A percentile compares a stretch with the other conserved stretches of the same genome.
These are phyloP conservation scores for Sphaerophoria rueppellii DNA, from an alignment of 2,888 invertebrate genomes.

Conservation along the genomic window DNA sequence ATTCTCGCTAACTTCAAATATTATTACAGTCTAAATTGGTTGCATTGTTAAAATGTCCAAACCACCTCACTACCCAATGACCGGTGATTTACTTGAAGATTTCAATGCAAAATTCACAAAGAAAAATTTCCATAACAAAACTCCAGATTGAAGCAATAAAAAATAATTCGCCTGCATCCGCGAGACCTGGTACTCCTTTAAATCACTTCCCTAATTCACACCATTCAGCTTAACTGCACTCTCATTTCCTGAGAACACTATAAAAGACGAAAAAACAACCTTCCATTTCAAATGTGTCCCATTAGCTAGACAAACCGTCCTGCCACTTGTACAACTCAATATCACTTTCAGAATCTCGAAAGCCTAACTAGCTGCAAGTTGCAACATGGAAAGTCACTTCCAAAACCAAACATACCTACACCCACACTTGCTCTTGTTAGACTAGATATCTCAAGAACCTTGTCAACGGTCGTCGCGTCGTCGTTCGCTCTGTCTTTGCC, in stretches of 20 bases:
- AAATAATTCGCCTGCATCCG: conserved; percentile 9
- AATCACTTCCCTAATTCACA: conserved; percentile 52
- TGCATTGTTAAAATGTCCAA: not conserved
- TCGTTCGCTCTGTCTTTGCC: conserved; percentile 9
- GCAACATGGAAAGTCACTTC: not conserved
- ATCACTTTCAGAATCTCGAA: conserved; percentile 66
- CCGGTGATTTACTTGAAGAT: conserved; percentile 15
- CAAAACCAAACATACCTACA: not conserved
- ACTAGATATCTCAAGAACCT: conserved; percentile 27
- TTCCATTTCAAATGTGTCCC: conserved; percentile 42
- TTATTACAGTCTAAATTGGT: not conserved
- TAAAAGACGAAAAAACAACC: not conserved
- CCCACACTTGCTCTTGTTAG: conserved; percentile 38
- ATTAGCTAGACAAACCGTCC: conserved; percentile 62
- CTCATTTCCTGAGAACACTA: too few relatives aligned
- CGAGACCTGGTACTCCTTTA: conserved; percentile 2
- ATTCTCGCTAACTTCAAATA: not conserved
- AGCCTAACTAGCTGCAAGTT: conserved; percentile 31
- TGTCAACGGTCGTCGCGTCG: not conserved
- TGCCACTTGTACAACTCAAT: conserved; percentile 67
- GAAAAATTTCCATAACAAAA: not conserved
- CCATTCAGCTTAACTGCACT: conserved; percentile 38
- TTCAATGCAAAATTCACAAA: not conserved
- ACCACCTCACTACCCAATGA: not conserved
- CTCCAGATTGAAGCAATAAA: conserved; percentile 10